Evolutionary conservation across 2,888 invertebrate genomes (phyloP).

Genomic region (Drosophila kuntzei): DNA sequence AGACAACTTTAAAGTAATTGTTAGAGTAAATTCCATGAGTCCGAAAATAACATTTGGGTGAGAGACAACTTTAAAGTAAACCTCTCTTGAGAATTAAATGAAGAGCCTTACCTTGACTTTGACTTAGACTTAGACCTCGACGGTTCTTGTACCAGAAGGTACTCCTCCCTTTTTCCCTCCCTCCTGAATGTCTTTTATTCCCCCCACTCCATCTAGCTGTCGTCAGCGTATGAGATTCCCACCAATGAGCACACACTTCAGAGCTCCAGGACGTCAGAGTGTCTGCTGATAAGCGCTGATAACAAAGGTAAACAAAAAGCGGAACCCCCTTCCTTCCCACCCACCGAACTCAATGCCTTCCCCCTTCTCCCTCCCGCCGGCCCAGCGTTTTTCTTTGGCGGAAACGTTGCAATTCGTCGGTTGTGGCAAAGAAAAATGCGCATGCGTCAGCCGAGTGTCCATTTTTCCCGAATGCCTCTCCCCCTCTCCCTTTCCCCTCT

Average conservation of each 20-base stretch:
- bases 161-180: not conserved
- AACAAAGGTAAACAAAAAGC: constrained; percentile 77
- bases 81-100: too few species aligned
- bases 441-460: constrained; percentile 55
- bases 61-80: too few species aligned
- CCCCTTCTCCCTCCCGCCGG: constrained; percentile 2
- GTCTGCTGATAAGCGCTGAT: constrained; percentile 74
- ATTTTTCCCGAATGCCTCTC: constrained; percentile 2
- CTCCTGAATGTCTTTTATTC: too few species aligned
- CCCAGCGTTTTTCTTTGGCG: constrained; percentile 60
- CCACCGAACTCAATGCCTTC: not conserved
- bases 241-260: constrained; percentile 76
- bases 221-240: constrained; percentile 40
- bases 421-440: constrained; percentile 29
- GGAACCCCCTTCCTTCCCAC: constrained; percentile 18
- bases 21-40: too few species aligned
- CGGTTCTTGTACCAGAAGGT: too few species aligned
- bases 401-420: constrained; percentile 77
- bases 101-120: too few species aligned
- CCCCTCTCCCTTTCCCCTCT: not conserved
- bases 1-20: too few species aligned
- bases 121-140: too few species aligned
- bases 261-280: constrained; percentile 36
- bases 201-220: not conserved
- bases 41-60: too few species aligned